Conservation (phyloP, 2,113 vertebrate species). For the Sceloporus tristichus region DNA sequence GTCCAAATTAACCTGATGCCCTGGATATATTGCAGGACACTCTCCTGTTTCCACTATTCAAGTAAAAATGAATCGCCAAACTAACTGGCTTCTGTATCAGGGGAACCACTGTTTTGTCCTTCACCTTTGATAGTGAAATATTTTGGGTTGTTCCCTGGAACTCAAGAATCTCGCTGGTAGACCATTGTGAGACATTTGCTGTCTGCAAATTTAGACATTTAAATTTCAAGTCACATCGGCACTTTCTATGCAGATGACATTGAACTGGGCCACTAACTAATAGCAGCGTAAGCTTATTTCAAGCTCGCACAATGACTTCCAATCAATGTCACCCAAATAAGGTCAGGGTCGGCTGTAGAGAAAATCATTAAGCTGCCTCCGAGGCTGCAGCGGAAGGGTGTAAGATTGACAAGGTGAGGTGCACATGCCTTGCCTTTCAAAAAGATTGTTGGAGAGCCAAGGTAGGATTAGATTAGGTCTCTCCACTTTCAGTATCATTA, state of each 20-base stretch:
- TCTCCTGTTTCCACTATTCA: no score
- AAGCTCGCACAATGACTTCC: slow-evolving; percentile 19
- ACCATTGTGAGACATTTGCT: background rate
- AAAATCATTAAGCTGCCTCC: slow-evolving; percentile 26
- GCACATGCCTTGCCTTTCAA: slow-evolving; percentile 1
- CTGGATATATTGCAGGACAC: no score
- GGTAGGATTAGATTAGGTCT: background rate
- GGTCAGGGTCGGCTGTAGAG: slow-evolving; percentile 14
- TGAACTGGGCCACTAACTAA: slow-evolving; percentile 22
- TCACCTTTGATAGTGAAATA: no score
- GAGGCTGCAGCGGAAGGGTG: background rate
- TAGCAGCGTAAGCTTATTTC: slow-evolving; percentile 26
- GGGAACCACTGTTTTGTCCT: no score
- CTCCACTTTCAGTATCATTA: background rate
- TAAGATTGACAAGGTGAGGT: background rate
- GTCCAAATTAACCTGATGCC: no score
- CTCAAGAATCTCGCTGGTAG: background rate
- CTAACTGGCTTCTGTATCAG: background rate
- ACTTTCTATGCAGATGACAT: slow-evolving; percentile 37
- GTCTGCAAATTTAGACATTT: background rate
- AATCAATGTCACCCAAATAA: slow-evolving; percentile 33
- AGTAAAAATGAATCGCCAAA: no score
- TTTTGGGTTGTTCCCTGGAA: background rate
- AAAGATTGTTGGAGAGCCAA: background rate
- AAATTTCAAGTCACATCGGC: slow-evolving; percentile 33